These are phyloP conservation scores for Drosophila parthenogenetica DNA, from an alignment of 2,888 invertebrate species.

Conservation along the genomic window DNA sequence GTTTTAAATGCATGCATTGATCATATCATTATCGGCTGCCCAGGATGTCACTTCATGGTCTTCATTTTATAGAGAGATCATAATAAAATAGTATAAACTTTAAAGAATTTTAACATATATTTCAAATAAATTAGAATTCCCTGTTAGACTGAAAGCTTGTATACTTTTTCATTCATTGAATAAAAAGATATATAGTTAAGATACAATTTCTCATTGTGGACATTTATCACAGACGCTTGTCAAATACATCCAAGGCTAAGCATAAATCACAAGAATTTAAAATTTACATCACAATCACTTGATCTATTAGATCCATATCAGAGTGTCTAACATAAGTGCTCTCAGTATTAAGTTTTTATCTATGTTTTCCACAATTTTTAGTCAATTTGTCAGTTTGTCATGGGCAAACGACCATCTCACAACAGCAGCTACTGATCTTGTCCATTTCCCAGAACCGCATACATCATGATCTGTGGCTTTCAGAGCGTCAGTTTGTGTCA, in stretches of 20 bases:
- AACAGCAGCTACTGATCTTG: constrained; percentile 32
- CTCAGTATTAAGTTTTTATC: not conserved
- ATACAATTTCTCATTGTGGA: not conserved
- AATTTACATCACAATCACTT: constrained; percentile 1
- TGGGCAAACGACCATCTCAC: too few species aligned
- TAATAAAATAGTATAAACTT: not conserved
- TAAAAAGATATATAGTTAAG: not conserved
- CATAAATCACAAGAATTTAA: not conserved
- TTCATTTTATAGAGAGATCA: constrained; percentile 1
- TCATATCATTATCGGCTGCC: constrained; percentile 47
- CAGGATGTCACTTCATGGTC: constrained; percentile 29
- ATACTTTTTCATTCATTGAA: not conserved
- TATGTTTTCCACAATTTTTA: constrained; percentile 14
- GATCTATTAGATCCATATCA: not conserved
- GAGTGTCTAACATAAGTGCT: not conserved
- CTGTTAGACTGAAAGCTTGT: too few species aligned
- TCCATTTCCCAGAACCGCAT: constrained; percentile 28
- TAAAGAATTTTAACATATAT: not conserved
- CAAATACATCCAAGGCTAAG: not conserved
- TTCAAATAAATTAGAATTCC: too few species aligned
- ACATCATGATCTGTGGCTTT: constrained; percentile 14
- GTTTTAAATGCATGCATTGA: constrained; percentile 64
- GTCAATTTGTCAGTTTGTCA: constrained; percentile 30
- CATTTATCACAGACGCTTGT: not conserved
- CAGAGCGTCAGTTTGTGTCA: not conserved